Evolutionary conservation across 2,113 vertebrate genomes (phyloP), one percentile per base, ranked within the genome.

Genomic region (Centropus bengalensis): DNA sequence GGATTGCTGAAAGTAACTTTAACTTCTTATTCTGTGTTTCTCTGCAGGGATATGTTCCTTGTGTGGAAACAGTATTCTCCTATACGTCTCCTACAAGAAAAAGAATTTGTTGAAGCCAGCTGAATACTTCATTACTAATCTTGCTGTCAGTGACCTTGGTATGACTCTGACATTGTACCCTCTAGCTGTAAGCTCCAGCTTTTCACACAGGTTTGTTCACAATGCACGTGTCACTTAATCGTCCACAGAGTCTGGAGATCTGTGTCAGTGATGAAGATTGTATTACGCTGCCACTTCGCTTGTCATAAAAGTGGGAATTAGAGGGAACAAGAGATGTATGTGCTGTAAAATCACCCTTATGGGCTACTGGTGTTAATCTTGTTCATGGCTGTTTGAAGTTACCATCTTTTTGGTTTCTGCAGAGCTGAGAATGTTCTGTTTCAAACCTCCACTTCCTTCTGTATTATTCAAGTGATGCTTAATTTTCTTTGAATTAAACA

Each of bases 51-150:
- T 98, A 30, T 98, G 96, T 66, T 98, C 98, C 15, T 82, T 98
- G 33, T 96, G 98, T 92, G 98, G 98, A 23, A 98, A 98, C 95
- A 96, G 90, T 91, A 91, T 96, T 28, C 93, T 98, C 47, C 86
- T 98, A 11, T 98, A 98, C 26, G 82, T 98, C 62, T 98, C 98
- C 80, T 98, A 98, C 92, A 98, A 97, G 95, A 98, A 98, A 86
- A 98, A 96, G 82, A 97, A 98, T 54, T 86, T 97, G 54, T 87
- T 98, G 93, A 98, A 98, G 93, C 98, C 98, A 16, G 98, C 98
- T 3, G 98, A 98, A 96, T 98, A 97, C 94, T 98, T 98, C 93
- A 98, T 98, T 81, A 91, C 98, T 93, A 98, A 98, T 95, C 97
- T 98, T 16, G 98, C 98, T 32, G 36, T 98, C 40, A 98, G 98